phyloP scores from a whole-genome alignment of 2,113 vertebrate genomes.

The Scortum barcoo region DNA sequence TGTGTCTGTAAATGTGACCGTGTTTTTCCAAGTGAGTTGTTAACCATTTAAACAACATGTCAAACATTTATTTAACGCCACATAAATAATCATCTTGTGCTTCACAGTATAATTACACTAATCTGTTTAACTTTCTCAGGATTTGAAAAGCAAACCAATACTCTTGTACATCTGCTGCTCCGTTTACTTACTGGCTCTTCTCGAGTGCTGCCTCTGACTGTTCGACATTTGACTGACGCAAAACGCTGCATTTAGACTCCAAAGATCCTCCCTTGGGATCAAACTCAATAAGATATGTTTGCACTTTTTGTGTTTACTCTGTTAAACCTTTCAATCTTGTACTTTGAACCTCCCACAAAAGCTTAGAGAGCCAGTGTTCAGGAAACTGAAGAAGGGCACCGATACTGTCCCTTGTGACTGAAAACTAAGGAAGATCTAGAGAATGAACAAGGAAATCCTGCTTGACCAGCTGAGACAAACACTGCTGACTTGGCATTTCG shows the following conservation, averaged over 20 bases:
- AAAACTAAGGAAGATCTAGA: conserved; percentile 1
- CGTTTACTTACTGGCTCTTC: not conserved
- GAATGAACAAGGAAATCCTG: conserved; percentile 25
- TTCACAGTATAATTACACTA: no score
- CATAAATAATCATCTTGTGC: not conserved
- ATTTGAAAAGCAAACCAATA: conserved; percentile 3
- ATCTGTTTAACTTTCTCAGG: not conserved
- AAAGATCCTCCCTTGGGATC: conserved; percentile 14
- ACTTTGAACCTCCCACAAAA: conserved; percentile 20
- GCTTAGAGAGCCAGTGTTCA: not conserved
- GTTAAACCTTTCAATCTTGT: conserved; percentile 14
- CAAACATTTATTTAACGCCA: not conserved
- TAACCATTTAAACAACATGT: no score
- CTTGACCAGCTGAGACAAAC: not conserved
- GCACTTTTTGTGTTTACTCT: not conserved
- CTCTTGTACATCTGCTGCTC: conserved; percentile 2
- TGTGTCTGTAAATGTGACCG: not conserved
- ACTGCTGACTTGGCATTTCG: conserved; percentile 10
- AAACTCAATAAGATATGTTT: not conserved
- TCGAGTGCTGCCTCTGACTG: not conserved
- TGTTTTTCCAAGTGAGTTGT: not conserved
- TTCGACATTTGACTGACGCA: conserved; percentile 19
- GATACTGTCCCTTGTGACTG: not conserved
- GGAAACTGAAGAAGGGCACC: conserved; percentile 8
- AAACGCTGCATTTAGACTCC: conserved; percentile 24